Evolutionary conservation across 2,113 vertebrate species (phyloP).

Genomic region (Hemiscyllium ocellatum): DNA sequence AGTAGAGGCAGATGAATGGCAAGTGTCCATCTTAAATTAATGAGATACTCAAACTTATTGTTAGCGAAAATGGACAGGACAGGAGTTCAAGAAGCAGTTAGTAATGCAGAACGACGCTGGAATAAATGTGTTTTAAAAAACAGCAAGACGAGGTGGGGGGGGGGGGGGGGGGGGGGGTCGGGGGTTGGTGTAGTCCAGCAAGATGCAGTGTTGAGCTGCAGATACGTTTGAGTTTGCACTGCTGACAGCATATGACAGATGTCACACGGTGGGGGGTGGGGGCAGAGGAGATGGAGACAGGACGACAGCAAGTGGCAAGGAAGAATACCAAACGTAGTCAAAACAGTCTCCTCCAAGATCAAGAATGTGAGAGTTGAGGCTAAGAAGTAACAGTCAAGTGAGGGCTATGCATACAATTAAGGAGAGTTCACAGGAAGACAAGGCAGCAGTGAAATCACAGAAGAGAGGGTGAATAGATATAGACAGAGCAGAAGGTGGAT

Average conservation of each 20-base stretch:
- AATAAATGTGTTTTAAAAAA: not conserved
- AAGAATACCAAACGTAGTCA: not conserved
- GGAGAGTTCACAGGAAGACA: not conserved
- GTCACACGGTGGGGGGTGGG: too few relatives aligned
- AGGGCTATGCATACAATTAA: not conserved
- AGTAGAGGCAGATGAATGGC: not conserved
- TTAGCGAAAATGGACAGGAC: not conserved
- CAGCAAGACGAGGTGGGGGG: not conserved
- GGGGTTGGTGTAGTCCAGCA: not conserved
- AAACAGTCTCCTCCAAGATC: not conserved
- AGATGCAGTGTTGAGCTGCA: not conserved
- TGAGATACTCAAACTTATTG: not conserved
- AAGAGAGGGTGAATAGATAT: not conserved
- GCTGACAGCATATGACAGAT: not conserved
- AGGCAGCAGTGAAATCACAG: not conserved
- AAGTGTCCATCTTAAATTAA: not conserved
- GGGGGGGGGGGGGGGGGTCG: not conserved
- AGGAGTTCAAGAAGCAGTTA: not conserved
- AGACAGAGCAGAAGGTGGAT: not conserved
- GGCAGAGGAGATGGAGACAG: too few relatives aligned
- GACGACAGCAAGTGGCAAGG: not conserved
- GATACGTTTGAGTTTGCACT: not conserved
- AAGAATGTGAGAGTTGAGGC: not conserved
- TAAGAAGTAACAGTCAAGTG: not conserved
- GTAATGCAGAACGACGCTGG: not conserved